These are phyloP conservation scores for Oncorhynchus clarkii DNA, from an alignment of 2,113 vertebrate species.

Conservation along the genomic window DNA sequence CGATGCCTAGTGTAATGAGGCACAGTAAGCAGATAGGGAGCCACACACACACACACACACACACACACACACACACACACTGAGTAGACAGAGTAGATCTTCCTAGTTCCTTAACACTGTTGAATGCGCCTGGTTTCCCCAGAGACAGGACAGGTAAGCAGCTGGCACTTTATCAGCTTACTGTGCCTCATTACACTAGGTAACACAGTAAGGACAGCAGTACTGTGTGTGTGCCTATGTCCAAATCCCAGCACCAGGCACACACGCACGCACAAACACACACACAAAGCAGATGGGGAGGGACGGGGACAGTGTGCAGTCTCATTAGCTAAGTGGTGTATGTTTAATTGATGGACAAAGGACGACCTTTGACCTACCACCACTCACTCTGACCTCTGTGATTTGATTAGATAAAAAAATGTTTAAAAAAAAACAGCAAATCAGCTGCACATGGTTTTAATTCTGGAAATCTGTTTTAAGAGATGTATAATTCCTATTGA, in stretches of 20 bases:
- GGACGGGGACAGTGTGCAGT: background rate
- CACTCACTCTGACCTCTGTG: conserved; percentile 37
- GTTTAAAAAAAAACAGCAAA: too few species aligned
- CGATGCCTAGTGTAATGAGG: conserved; percentile 21
- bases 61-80: too few species aligned
- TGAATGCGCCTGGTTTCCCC: conserved; percentile 36
- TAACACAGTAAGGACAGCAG: conserved; percentile 21
- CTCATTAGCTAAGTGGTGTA: conserved; percentile 50
- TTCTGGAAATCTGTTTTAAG: too few species aligned
- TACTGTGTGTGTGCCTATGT: conserved; percentile 9
- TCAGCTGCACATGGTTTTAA: too few species aligned
- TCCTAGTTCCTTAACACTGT: conserved; percentile 16
- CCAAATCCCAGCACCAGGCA: background rate
- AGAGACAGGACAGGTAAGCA: conserved; percentile 43
- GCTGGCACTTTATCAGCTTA: conserved; percentile 19
- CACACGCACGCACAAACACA: background rate
- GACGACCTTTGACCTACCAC: conserved; percentile 31
- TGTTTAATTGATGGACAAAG: conserved; percentile 43
- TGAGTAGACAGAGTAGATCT: background rate
- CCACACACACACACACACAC: conserved; percentile 1
- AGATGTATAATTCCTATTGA: too few species aligned
- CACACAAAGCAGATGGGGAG: background rate
- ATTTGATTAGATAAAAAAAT: too few species aligned
- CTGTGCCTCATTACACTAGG: conserved; percentile 14
- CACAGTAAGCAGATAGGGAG: conserved; percentile 12